Base-by-base conservation (phyloP, 2,797 vertebrate genomes). In the Argentina silus region DNA sequence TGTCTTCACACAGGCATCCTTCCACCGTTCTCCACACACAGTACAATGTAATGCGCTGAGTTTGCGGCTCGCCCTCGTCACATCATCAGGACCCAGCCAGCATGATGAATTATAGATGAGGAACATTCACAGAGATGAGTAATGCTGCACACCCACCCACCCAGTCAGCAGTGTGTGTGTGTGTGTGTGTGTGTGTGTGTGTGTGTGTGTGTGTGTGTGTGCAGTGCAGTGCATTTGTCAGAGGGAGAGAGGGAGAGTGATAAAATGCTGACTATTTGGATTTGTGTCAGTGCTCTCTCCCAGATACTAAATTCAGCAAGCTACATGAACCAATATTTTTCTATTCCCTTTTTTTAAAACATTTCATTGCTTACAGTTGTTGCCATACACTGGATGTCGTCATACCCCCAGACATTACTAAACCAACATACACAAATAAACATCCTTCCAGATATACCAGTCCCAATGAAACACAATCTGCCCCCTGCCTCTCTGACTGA, bases 81-180 rank as follows among this genome's bases (percentile, higher is more conserved):
- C 85, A 70, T 83, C 84, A 76, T 84, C 83, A 83, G 82, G 70
- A 87, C 72, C 78, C 72, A 74, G 74, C 78, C 72, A 74, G 74
- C 66, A 75, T 44, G 53, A 90, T 93, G 87, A 93, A 93, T 93
- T 91, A 93, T 93, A 89, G 85, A 94, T 92, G 80, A 90, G 83
- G 74, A 83, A 83, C 85, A 85, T 87, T 90, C 82, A 74, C 87
- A 86, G 80, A 76, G 85, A 84, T 83, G 86, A 86, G 76, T 80
- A 78, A 86, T 83, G 76, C 78, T 78, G 76, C 78, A 85, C 81
- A 87, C 62, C 1, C 62, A 75, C 69, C 68, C 64, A 70, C 21
- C 11, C 21, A 78, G 70, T 27, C 60, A 80, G 72, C 23, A 59
- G 61, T 47, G 69, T 78, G 73, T 79, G 70, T 79, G 75, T 69